A percentile compares a stretch with the other conserved stretches of the same genome.
These are phyloP conservation scores for Metopolophium dirhodum DNA, from an alignment of 1,140 invertebrate species.

Conservation along the genomic window DNA sequence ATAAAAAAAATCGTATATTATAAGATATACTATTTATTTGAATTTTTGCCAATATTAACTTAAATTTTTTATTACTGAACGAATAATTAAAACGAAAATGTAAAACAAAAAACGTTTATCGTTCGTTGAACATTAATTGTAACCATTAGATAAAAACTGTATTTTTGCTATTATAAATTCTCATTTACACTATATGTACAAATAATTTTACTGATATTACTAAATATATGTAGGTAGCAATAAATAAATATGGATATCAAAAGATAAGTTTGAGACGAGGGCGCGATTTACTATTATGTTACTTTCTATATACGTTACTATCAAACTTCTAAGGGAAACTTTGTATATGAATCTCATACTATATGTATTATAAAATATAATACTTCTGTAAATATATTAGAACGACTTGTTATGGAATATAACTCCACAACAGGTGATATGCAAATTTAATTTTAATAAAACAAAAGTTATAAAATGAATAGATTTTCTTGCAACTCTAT, in stretches of 20 bases:
- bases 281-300: not conserved
- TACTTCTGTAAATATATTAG: not conserved
- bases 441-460: constrained; percentile 19
- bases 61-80: not conserved
- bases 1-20: not conserved
- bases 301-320: not conserved
- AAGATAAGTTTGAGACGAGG: not conserved
- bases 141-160: not conserved
- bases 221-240: not conserved
- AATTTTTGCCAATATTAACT: not conserved
- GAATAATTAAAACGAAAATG: not conserved
- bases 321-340: not conserved
- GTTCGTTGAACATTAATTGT: not conserved
- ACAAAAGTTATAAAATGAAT: constrained; percentile 7
- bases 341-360: not conserved
- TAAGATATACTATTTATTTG: too few species aligned
- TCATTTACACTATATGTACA: not conserved
- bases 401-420: constrained; percentile 8
- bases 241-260: not conserved
- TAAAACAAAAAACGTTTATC: not conserved
- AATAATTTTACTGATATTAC: not conserved
- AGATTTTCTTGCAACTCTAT: not conserved
- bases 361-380: not conserved
- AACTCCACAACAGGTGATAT: not conserved
- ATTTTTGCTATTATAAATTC: not conserved